Percentiles rank a stretch among this genome's conserved stretches.
Conservation (phyloP, 2,113 vertebrate species). For the Nannobrachium achirus region DNA sequence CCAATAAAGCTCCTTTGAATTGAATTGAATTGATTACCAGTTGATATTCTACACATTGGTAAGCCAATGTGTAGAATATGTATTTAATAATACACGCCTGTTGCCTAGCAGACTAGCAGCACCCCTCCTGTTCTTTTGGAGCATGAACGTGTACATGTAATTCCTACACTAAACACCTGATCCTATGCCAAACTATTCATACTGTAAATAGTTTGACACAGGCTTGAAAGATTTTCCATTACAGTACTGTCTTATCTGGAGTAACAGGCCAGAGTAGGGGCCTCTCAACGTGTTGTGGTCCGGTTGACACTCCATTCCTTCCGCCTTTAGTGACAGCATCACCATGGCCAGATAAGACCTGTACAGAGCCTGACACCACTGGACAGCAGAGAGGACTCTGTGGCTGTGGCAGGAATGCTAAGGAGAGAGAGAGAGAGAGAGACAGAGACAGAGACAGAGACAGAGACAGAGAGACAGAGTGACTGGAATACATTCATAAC, state of each 20-base stretch:
- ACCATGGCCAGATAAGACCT: conserved; percentile 40
- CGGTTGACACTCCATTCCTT: conserved; percentile 12
- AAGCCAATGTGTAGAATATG: no score
- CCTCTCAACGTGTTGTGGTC: conserved; percentile 11
- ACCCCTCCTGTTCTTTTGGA: background rate
- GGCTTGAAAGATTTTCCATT: conserved; percentile 23
- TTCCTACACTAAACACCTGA: background rate
- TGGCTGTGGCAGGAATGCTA: conserved; percentile 28
- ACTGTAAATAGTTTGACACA: conserved; percentile 14
- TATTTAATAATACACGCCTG: background rate
- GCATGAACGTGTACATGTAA: background rate
- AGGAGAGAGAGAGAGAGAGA: background rate
- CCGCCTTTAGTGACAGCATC: conserved; percentile 28
- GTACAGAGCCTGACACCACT: conserved; percentile 23
- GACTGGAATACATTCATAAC: background rate
- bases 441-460: background rate
- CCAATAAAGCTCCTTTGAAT: no score
- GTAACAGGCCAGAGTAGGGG: background rate
- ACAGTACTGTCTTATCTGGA: background rate
- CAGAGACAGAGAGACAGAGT: background rate
- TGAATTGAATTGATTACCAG: no score
- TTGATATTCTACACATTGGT: no score
- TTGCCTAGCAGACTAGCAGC: no score
- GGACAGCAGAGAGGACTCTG: conserved; percentile 23
- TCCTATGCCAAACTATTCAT: background rate